A percentile compares a stretch with the other conserved stretches of the same genome.
Conservation (phyloP, 2,113 vertebrate genomes). For the Thamnaconus septentrionalis region DNA sequence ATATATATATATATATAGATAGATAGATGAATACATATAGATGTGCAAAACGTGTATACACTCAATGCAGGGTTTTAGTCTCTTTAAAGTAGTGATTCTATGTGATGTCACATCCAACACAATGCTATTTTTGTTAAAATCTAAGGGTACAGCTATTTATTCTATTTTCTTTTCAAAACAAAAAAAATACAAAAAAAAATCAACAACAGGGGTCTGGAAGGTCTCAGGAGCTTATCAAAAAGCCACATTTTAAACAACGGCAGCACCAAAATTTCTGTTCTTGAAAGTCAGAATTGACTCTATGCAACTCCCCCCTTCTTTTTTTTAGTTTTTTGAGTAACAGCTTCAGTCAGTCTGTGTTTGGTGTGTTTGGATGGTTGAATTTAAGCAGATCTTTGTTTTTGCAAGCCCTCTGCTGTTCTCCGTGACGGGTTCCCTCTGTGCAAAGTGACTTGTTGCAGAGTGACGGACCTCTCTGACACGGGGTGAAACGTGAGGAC, state of each 20-base stretch:
- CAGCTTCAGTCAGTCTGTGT: conserved; percentile 29
- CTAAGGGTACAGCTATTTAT: conserved; percentile 57
- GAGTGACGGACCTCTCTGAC: conserved; percentile 31
- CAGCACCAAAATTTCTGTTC: conserved; percentile 62
- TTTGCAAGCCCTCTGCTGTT: conserved; percentile 20
- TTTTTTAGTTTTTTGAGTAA: conserved; percentile 8
- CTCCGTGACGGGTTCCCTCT: conserved; percentile 24
- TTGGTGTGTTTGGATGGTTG: conserved; percentile 31
- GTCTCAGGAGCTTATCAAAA: conserved; percentile 65
- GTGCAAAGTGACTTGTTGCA: conserved; percentile 42
- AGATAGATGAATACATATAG: conserved; percentile 33
- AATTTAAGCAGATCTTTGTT: conserved; percentile 21
- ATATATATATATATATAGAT: not conserved
- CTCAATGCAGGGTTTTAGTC: conserved; percentile 70
- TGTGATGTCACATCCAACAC: conserved; percentile 61
- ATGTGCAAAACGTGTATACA: conserved; percentile 64
- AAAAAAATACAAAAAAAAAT: conserved; percentile 44
- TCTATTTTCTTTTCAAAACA: conserved; percentile 54
- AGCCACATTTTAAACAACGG: conserved; percentile 49
- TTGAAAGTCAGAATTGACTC: conserved; percentile 65
- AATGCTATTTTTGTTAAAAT: conserved; percentile 63
- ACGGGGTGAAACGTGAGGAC: conserved; percentile 18
- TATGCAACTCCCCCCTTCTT: conserved; percentile 73
- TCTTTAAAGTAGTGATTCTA: conserved; percentile 59
- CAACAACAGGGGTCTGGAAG: conserved; percentile 36